Conservation (phyloP, 2,888 invertebrate species). For the Harpalus rubripes region DNA sequence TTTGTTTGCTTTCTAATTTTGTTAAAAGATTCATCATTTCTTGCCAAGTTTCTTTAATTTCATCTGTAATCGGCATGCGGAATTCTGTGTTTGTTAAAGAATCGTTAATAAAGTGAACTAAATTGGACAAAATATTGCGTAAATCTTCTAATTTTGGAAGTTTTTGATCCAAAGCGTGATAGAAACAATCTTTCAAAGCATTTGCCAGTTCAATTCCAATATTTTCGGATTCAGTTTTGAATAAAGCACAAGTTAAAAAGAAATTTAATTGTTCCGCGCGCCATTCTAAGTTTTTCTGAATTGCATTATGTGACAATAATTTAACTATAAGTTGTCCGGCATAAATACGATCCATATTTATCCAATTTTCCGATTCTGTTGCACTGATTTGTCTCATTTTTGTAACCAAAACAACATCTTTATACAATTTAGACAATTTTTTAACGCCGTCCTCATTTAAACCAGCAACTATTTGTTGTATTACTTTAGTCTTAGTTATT, state of each 20-base stretch:
- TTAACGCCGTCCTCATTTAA: conserved; percentile 82
- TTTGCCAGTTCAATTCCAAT: conserved; percentile 82
- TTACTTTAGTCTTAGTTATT: conserved; percentile 83
- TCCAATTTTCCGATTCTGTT: conserved; percentile 80
- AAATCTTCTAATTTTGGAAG: conserved; percentile 83
- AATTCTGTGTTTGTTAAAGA: conserved; percentile 76
- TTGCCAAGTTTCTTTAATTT: conserved; percentile 82
- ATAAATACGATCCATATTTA: conserved; percentile 84
- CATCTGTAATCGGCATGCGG: conserved; percentile 80
- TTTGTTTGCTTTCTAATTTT: conserved; percentile 79
- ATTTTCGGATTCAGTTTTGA: conserved; percentile 78
- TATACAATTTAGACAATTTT: conserved; percentile 82
- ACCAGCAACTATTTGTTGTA: conserved; percentile 83
- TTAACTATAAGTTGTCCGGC: conserved; percentile 81
- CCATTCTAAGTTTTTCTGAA: conserved; percentile 81
- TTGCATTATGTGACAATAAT: conserved; percentile 75
- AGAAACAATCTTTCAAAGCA: conserved; percentile 85
- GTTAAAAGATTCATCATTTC: conserved; percentile 80
- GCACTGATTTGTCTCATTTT: conserved; percentile 79
- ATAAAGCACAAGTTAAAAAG: conserved; percentile 83
- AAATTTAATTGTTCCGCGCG: conserved; percentile 83
- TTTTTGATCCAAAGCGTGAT: conserved; percentile 84
- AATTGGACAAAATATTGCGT: conserved; percentile 80
- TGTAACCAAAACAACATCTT: conserved; percentile 81
- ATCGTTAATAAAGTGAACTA: conserved; percentile 81